Conservation (phyloP, 2,888 invertebrate genomes). For the Eudemis profundana region DNA sequence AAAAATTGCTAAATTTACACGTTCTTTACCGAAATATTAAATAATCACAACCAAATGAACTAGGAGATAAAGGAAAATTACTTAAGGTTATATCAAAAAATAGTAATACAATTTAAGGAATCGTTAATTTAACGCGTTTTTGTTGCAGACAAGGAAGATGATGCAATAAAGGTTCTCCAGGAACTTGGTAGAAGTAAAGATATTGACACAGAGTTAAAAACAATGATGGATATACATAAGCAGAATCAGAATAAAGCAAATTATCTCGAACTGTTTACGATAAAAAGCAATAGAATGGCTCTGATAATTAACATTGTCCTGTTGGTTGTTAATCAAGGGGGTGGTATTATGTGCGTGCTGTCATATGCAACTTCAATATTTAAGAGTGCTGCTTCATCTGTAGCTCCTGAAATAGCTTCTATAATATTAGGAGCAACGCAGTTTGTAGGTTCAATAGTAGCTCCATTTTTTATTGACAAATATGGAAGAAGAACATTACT, state of each 20-base stretch:
- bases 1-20: no score
- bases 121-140: not conserved
- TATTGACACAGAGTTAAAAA: slow-evolving; percentile 51
- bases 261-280: slow-evolving; percentile 53
- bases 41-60: no score
- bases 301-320: slow-evolving; percentile 57
- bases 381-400: slow-evolving; percentile 55
- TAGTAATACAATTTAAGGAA: no score
- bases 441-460: slow-evolving; percentile 53
- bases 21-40: no score
- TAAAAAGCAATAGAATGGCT: slow-evolving; percentile 58
- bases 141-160: slow-evolving; percentile 16
- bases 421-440: slow-evolving; percentile 57
- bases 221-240: slow-evolving; percentile 29
- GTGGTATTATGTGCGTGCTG: slow-evolving; percentile 57
- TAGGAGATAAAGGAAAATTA: no score
- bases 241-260: slow-evolving; percentile 45
- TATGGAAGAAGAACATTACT: slow-evolving; percentile 58
- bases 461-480: slow-evolving; percentile 59
- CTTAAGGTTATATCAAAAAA: no score
- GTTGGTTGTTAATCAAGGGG: slow-evolving; percentile 55
- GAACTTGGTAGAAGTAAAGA: slow-evolving; percentile 50
- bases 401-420: slow-evolving; percentile 58
- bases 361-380: slow-evolving; percentile 62
- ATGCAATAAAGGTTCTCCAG: slow-evolving; percentile 12